These are phyloP conservation scores for Phalacrocorax carbo DNA, from an alignment of 2,113 vertebrate species.

Conservation along the genomic window DNA sequence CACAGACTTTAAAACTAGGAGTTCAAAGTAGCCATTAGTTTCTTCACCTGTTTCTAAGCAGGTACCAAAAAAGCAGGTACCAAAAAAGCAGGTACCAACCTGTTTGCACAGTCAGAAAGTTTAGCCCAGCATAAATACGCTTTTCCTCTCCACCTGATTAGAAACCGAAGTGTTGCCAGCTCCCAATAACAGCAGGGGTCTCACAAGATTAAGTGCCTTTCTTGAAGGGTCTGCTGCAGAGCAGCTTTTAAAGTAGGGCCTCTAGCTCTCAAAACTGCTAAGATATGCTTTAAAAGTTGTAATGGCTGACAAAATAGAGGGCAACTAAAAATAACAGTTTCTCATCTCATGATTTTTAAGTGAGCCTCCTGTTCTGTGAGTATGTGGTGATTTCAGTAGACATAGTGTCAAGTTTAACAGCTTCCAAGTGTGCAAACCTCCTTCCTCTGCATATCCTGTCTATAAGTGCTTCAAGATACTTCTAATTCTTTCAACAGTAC, in stretches of 20 bases:
- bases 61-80: neutral
- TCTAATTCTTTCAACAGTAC: neutral
- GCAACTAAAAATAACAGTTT: neutral
- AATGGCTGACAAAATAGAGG: neutral
- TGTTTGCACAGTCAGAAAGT: neutral
- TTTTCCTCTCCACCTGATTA: neutral
- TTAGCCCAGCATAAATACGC: neutral
- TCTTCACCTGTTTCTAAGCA: neutral
- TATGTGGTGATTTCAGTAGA: neutral
- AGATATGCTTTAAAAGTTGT: neutral
- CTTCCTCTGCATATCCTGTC: neutral
- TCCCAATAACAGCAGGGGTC: neutral
- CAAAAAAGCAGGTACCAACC: neutral
- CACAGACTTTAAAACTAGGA: neutral
- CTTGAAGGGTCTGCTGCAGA: neutral
- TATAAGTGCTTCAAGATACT: neutral
- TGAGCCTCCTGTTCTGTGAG: neutral
- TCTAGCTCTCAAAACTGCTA: neutral
- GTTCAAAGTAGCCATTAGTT: neutral
- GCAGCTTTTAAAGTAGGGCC: neutral
- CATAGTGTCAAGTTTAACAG: neutral
- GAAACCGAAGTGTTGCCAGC: neutral
- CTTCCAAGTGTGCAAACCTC: neutral
- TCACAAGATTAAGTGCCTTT: neutral
- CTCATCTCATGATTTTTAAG: neutral